Evolutionary conservation across 2,113 vertebrate genomes (phyloP).

Genomic region (Theristicus caerulescens): DNA sequence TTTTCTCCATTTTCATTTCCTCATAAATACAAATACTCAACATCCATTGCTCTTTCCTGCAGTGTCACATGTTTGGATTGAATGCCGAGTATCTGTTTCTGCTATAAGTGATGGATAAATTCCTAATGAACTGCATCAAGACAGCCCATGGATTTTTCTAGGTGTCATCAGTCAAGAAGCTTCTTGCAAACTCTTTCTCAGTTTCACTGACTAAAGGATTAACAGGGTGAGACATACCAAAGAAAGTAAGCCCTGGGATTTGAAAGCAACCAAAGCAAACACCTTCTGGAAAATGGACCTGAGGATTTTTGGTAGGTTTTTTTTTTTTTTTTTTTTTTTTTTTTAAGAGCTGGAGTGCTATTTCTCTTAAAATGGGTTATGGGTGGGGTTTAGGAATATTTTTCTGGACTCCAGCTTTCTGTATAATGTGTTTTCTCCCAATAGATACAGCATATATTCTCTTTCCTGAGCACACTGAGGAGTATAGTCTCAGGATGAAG

Average conservation of each 20-base stretch:
- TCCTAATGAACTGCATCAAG: neutral
- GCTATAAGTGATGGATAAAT: neutral
- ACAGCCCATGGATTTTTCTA: neutral
- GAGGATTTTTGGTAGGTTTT: neutral
- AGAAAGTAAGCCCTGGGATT: neutral
- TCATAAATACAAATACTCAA: neutral
- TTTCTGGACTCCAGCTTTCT: neutral
- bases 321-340: neutral
- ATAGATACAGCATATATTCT: neutral
- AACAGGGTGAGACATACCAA: neutral
- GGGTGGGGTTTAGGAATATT: neutral
- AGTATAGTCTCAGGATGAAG: neutral
- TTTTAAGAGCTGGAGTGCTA: neutral
- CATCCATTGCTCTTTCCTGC: neutral
- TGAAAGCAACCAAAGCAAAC: neutral
- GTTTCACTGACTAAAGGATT: neutral
- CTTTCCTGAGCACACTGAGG: neutral
- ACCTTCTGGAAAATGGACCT: neutral
- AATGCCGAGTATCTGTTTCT: neutral
- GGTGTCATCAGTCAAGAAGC: neutral
- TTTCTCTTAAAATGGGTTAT: neutral
- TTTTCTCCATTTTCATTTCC: neutral
- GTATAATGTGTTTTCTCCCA: neutral
- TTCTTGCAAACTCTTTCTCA: neutral
- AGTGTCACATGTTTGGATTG: neutral